phyloP scores from a whole-genome alignment of 2,797 vertebrate species.

The Poecilia wingei region DNA sequence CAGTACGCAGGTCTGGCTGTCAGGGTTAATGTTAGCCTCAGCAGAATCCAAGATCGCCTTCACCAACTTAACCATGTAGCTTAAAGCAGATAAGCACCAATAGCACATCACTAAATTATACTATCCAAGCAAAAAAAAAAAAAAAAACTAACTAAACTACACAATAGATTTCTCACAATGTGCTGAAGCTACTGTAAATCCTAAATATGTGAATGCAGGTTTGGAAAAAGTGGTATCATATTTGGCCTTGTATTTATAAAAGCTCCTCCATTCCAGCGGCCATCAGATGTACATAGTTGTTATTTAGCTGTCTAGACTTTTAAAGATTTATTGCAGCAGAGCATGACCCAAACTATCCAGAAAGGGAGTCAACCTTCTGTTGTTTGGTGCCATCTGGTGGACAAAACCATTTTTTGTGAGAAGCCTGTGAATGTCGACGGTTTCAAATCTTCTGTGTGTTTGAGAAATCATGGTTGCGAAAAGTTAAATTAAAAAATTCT shows the following conservation, averaged over 20 bases:
- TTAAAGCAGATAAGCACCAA: slow-evolving; percentile 33
- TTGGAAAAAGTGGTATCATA: slow-evolving; percentile 33
- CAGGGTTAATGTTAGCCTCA: slow-evolving; percentile 48
- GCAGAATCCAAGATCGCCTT: slow-evolving; percentile 29
- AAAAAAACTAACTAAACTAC: no score
- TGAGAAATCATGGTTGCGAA: slow-evolving; percentile 23
- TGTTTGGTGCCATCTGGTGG: slow-evolving; percentile 67
- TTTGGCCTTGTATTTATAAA: slow-evolving; percentile 53
- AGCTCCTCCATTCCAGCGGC: slow-evolving; percentile 55
- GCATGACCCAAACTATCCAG: slow-evolving; percentile 56
- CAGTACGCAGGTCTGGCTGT: slow-evolving; percentile 53
- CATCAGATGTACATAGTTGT: slow-evolving; percentile 75
- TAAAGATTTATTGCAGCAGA: slow-evolving; percentile 52
- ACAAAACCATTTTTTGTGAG: slow-evolving; percentile 51
- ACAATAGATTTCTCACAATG: slow-evolving; percentile 43
- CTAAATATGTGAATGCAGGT: slow-evolving; percentile 50
- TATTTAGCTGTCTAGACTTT: slow-evolving; percentile 65
- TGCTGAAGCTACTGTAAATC: slow-evolving; percentile 71
- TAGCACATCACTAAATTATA: slow-evolving; percentile 18
- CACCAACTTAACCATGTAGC: slow-evolving; percentile 45
- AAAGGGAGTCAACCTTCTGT: slow-evolving; percentile 18
- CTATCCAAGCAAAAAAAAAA: slow-evolving; percentile 15
- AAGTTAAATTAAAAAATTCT: slow-evolving; percentile 32
- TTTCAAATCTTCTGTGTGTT: slow-evolving; percentile 43
- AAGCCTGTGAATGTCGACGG: slow-evolving; percentile 63